Evolutionary conservation across 2,113 vertebrate species (phyloP).

Genomic region (Rousettus leschenaultii): DNA sequence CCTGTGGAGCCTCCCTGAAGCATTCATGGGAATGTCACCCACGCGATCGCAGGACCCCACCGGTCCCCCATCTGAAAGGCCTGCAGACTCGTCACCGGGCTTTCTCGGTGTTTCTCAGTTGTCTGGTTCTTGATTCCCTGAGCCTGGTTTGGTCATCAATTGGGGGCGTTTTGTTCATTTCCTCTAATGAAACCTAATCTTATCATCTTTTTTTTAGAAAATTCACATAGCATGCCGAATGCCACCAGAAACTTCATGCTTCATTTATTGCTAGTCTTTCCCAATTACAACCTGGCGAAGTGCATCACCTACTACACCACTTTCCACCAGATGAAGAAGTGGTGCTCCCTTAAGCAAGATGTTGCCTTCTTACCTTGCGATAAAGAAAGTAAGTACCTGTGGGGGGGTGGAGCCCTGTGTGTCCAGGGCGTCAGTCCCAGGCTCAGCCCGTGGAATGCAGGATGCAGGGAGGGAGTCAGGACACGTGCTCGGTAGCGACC

Average conservation of each 20-base stretch:
- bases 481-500: neutral
- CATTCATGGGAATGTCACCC: too few relatives aligned
- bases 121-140: neutral
- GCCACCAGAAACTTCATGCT: neutral
- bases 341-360: neutral
- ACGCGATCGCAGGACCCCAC: too few relatives aligned
- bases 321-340: neutral
- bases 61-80: too few relatives aligned
- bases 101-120: too few relatives aligned
- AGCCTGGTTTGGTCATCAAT: neutral
- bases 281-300: conserved; percentile 61
- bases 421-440: neutral
- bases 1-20: too few relatives aligned
- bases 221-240: neutral
- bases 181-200: neutral
- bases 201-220: conserved; percentile 1
- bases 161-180: neutral
- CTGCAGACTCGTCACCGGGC: too few relatives aligned
- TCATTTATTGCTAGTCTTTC: conserved; percentile 9
- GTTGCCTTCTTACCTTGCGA: neutral
- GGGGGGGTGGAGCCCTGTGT: neutral
- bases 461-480: neutral
- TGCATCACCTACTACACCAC: conserved; percentile 30
- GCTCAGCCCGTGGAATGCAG: neutral
- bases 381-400: conserved; percentile 37